Percentiles rank a stretch among this genome's conserved stretches.
These are phyloP conservation scores for Gila orcuttii DNA, from an alignment of 2,113 vertebrate species.

Conservation along the genomic window DNA sequence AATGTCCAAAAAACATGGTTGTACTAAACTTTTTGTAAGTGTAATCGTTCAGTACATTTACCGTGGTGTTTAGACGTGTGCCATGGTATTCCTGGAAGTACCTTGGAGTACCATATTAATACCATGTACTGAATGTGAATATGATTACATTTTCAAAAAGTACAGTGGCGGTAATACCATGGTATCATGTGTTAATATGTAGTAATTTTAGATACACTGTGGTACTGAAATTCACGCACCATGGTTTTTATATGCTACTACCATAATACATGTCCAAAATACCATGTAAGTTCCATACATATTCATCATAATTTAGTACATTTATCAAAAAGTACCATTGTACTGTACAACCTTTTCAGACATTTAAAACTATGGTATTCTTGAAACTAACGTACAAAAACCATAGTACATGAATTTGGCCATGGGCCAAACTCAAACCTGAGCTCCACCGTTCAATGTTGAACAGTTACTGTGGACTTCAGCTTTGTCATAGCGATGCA, in stretches of 20 bases:
- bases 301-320: background rate
- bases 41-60: background rate
- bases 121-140: too few species aligned
- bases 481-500: slow-evolving; percentile 10
- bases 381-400: background rate
- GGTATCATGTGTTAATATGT: background rate
- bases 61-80: background rate
- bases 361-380: background rate
- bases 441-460: background rate
- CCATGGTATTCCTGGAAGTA: too few species aligned
- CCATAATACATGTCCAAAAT: background rate
- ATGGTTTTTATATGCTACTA: background rate
- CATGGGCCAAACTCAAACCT: background rate
- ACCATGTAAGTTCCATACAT: background rate
- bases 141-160: too few species aligned
- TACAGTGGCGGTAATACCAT: background rate
- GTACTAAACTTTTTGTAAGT: background rate
- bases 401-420: background rate
- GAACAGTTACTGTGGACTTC: background rate
- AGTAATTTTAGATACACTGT: background rate
- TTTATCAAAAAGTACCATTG: background rate
- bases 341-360: background rate
- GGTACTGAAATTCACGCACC: background rate
- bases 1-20: background rate
- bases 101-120: too few species aligned